Percentiles rank a stretch among this genome's conserved stretches.
Evolutionary conservation across 2,888 invertebrate species (phyloP).

Genomic region (Subacronicta megacephala): DNA sequence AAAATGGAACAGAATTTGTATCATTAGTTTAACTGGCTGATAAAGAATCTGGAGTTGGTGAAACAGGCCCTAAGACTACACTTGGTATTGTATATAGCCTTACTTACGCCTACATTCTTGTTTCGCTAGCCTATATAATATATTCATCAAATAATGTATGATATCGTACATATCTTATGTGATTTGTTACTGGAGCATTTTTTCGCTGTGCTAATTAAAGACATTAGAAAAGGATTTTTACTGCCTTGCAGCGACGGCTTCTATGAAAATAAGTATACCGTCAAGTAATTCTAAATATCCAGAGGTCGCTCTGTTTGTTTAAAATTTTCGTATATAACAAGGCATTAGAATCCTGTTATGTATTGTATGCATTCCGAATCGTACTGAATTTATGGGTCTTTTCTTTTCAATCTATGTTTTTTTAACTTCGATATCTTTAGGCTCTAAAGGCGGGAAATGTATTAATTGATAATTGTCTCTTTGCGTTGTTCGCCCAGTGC

Average conservation of each 20-base stretch:
- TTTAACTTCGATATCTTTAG: constrained; percentile 10
- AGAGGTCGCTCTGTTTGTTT: constrained; percentile 14
- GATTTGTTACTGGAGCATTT: constrained; percentile 40
- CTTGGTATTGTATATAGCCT: neutral
- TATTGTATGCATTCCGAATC: constrained; percentile 68
- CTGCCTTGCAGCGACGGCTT: constrained; percentile 11
- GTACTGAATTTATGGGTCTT: constrained; percentile 56
- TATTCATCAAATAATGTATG: constrained; percentile 12
- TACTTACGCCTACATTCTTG: neutral
- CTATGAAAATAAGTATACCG: neutral
- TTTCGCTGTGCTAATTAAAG: constrained; percentile 31
- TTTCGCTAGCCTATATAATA: neutral
- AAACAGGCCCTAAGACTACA: too few species aligned
- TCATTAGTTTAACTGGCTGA: too few species aligned
- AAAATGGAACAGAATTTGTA: too few species aligned
- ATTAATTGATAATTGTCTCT: neutral
- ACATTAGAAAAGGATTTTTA: constrained; percentile 30
- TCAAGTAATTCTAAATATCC: neutral
- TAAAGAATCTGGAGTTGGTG: too few species aligned
- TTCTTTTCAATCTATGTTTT: constrained; percentile 23
- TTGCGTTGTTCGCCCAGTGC: neutral
- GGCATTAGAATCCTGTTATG: constrained; percentile 22
- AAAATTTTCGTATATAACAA: neutral
- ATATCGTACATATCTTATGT: constrained; percentile 43
- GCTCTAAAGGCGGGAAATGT: neutral